Conservation (phyloP, 2,797 vertebrate species). For the Malacoctenus gilli region DNA sequence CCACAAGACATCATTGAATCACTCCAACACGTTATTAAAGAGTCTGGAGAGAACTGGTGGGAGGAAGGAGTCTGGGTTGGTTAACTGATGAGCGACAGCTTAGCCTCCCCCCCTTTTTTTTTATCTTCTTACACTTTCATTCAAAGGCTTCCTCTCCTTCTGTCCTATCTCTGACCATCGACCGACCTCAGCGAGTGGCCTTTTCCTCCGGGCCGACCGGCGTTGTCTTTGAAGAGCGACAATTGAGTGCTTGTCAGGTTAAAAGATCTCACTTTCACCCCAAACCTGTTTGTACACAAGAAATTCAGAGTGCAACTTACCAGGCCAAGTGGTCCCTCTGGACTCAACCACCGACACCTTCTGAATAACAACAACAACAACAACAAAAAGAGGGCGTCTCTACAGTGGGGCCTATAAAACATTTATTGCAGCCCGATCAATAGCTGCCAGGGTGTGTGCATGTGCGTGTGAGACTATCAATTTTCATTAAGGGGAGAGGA, state of each 20-base stretch:
- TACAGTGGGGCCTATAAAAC: conserved; percentile 64
- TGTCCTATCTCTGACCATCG: conserved; percentile 2
- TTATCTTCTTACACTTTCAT: conserved; percentile 13
- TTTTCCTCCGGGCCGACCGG: conserved; percentile 26
- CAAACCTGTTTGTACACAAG: neutral
- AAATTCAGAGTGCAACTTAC: conserved; percentile 12
- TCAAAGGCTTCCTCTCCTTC: conserved; percentile 15
- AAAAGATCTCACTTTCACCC: conserved; percentile 1
- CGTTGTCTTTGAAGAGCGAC: conserved; percentile 27
- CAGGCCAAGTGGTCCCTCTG: conserved; percentile 23
- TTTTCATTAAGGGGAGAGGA: conserved; percentile 66
- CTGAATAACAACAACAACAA: conserved; percentile 40
- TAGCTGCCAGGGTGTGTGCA: conserved; percentile 41
- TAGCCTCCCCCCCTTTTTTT: conserved; percentile 8
- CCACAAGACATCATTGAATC: conserved; percentile 11
- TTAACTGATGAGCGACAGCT: conserved; percentile 21
- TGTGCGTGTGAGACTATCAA: conserved; percentile 56
- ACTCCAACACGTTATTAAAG: conserved; percentile 6
- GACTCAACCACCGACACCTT: conserved; percentile 47
- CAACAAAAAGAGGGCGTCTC: conserved; percentile 40
- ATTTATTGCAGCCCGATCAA: conserved; percentile 70
- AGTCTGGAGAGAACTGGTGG: conserved; percentile 16
- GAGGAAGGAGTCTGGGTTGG: conserved; percentile 13
- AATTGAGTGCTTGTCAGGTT: neutral
- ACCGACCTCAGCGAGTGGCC: conserved; percentile 16